Base-by-base conservation (phyloP, 2,888 invertebrate genomes). In the Lepetodrilus schrolli region DNA sequence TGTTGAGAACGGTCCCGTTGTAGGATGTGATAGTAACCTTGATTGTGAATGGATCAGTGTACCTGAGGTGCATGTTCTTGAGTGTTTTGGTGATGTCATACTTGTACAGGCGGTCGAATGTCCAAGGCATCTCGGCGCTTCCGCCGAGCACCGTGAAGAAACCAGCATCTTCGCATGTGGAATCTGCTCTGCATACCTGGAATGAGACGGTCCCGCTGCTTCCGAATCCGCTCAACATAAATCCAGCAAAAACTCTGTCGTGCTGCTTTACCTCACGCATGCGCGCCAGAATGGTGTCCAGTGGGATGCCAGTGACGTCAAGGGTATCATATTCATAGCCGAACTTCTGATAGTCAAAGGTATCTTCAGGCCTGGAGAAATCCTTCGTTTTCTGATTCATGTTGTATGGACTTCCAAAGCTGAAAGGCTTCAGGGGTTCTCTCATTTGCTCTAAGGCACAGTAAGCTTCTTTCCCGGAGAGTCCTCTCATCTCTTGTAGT, bases 321-420 rank as follows among this genome's bases (percentile, higher is more conserved):
- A 77, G 50, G 21, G 43, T 69, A 68, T 80, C 80, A 68, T 81
- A 77, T 37, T 72, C 65, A 48, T 78, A 78, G 10, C 74, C 38
- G 58, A 78, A 78, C 21, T 68, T 66, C 48, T 78, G 49, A 65
- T 80, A 80, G 51, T 79, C 77, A 23, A 80, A 76, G 8, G 74
- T 72, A 38, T 77, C 78, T n/a, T 74, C 74, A 2, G 80, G 80
- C 4, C 37, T 68, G 38, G 80, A 78, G 72, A 78, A 78, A 51
- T 75, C 68, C 8, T 66, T 20, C n/a, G 80, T 80, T 30, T 17
- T 20, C 17, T 70, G 58, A 51, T 80, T 79, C 26, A 80, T 71
- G 70, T 80, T 80, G 75, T 77, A 80, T 1, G 80, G 80, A 20
- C 69, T 20, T 13, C 80, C 80, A 51, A 80, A 80, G 43, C 76